Base-by-base conservation (phyloP, 2,113 vertebrate genomes). In the Mormyrus lacerda region DNA sequence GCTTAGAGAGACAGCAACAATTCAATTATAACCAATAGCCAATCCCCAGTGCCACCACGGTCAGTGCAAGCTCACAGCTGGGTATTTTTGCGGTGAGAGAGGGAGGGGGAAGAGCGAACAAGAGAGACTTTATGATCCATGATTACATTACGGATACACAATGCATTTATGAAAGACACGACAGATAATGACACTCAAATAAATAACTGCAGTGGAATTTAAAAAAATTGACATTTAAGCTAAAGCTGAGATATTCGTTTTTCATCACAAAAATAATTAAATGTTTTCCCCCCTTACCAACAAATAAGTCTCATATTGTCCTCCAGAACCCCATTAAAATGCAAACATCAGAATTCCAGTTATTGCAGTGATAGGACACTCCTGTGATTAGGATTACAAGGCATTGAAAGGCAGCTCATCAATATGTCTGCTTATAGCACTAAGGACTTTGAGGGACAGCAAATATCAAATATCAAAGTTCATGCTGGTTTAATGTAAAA, bases 11-110 rank as follows among this genome's bases (percentile, higher is more conserved):
- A 91, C 76, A 35, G 89, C 90, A 91, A 90, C 88, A 90, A 90
- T 90, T 92, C 47, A 44, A 10, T 91, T 91, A 91, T 69, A 94
- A 94, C 89, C 85, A 47, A 89, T 90, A 90, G 89, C 79, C 47
- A 55, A 65, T 24, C 17, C 53, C 15, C 44, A 89, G 50, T 47
- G 87, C 51, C 79, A 48, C 53, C 73, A 65, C 84, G 90, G 76
- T 61, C 53, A 91, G 65, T 42, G 35, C 17, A 10, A 87, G 39
- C 58, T 65, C 50, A 50, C 65, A 24, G 61, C 42, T 5, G 44
- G 65, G 47, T 21, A 69, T 69, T 69, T 69, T 85, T 90, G 48
- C 73, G 53, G 85, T 35, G 15, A 17, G 84, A 58, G 4, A 35
- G 48, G 44, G 39, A 17, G 3, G 11, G 35, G 5, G 39, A 90